phyloP scores from a whole-genome alignment of 2,888 invertebrate species.

The Operophtera brumata region DNA sequence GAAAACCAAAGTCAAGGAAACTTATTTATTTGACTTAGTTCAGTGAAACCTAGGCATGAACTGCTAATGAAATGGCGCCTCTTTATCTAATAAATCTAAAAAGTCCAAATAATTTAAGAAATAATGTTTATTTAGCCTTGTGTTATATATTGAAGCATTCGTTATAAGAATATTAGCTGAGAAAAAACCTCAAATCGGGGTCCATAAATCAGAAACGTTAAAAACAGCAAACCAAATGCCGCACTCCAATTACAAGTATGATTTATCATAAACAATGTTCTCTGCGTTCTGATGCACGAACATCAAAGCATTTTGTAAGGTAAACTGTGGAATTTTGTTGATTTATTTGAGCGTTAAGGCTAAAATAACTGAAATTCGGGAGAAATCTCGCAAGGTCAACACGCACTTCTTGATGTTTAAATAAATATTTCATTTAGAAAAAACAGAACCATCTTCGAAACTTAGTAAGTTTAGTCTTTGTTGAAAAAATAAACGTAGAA shows the following conservation, averaged over 20 bases:
- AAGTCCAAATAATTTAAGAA: background rate
- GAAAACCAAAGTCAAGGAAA: too few relatives aligned
- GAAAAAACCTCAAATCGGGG: conserved; percentile 4
- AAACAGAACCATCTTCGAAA: too few relatives aligned
- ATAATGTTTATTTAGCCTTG: background rate
- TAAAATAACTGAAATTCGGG: background rate
- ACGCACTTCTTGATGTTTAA: background rate
- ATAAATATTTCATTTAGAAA: background rate
- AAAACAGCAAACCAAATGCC: conserved; percentile 16
- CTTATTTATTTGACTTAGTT: too few relatives aligned
- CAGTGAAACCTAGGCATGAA: too few relatives aligned
- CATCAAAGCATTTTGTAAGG: conserved; percentile 13
- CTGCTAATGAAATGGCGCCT: too few relatives aligned
- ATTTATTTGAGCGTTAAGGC: conserved; percentile 2
- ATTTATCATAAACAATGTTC: conserved; percentile 24
- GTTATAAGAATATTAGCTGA: background rate
- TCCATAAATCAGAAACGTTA: conserved; percentile 28
- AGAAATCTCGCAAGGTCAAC: background rate
- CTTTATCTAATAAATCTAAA: too few relatives aligned
- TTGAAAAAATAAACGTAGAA: too few relatives aligned
- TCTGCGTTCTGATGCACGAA: conserved; percentile 18
- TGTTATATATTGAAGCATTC: background rate
- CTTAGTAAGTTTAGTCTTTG: too few relatives aligned
- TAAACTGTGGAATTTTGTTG: conserved; percentile 9
- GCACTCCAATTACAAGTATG: conserved; percentile 18